Conservation (phyloP, 2,113 vertebrate species). For the Furnarius figulus region DNA sequence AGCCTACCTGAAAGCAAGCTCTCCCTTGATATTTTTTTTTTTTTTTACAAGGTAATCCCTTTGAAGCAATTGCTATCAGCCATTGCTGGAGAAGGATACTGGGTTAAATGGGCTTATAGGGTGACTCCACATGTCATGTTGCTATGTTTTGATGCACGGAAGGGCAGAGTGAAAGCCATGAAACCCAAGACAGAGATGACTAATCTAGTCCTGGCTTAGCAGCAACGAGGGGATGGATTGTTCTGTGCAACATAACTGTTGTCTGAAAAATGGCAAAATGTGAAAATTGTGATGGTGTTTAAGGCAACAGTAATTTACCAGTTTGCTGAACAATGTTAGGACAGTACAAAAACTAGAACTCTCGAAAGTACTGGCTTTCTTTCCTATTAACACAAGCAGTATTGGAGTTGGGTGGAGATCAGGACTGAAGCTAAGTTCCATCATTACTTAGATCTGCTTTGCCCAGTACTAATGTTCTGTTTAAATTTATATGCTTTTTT, state of each 20-base stretch:
- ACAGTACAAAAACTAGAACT: neutral
- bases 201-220: neutral
- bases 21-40: neutral
- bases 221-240: neutral
- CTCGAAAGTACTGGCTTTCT: neutral
- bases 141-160: neutral
- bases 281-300: neutral
- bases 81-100: neutral
- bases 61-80: neutral
- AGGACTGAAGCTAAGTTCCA: neutral
- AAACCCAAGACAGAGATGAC: neutral
- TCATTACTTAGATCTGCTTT: constrained; percentile 6
- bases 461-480: neutral
- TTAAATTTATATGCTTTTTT: constrained; percentile 38
- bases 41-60: neutral
- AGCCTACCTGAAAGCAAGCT: neutral
- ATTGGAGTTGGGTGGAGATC: constrained; percentile 2
- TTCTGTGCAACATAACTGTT: neutral
- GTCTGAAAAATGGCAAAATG: neutral
- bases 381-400: neutral
- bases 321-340: neutral
- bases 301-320: neutral
- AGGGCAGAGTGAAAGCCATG: neutral
- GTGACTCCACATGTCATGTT: neutral
- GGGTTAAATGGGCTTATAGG: neutral